phyloP scores from a whole-genome alignment of 2,888 invertebrate genomes.

The Cataglyphis rosenhaueri region DNA sequence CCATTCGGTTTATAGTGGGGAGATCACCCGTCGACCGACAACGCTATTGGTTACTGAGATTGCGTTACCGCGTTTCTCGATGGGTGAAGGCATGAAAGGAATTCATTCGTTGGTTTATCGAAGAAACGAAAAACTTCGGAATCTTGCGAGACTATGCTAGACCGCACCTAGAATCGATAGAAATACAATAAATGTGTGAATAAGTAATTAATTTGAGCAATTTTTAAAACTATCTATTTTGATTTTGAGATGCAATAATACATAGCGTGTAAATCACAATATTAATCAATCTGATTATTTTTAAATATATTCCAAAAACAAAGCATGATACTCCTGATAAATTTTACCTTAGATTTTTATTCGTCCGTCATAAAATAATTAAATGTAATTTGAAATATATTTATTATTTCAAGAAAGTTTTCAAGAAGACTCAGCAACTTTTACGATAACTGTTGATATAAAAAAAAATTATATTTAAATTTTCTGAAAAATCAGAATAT shows the following conservation, averaged over 20 bases:
- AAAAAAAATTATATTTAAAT: not conserved
- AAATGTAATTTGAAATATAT: slow-evolving; percentile 1
- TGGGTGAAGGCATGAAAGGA: slow-evolving; percentile 59
- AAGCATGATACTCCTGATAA: not conserved
- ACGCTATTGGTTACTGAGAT: slow-evolving; percentile 74
- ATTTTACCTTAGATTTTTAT: not conserved
- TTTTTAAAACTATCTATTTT: not conserved
- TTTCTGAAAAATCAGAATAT: not conserved
- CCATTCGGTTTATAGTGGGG: slow-evolving; percentile 44
- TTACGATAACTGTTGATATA: not conserved
- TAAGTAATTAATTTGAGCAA: not conserved
- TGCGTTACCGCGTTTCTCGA: slow-evolving; percentile 68
- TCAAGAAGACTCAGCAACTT: not conserved
- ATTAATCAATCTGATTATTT: not conserved
- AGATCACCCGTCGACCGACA: slow-evolving; percentile 57
- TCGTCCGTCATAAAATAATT: not conserved
- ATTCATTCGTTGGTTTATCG: slow-evolving; percentile 59
- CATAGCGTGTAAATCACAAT: not conserved
- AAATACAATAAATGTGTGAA: not conserved
- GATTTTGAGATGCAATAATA: not conserved
- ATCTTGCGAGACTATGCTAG: slow-evolving; percentile 24
- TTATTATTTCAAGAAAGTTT: not conserved
- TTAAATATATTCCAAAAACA: not conserved
- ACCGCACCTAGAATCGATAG: slow-evolving; percentile 8
- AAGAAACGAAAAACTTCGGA: slow-evolving; percentile 54